Evolutionary conservation across 1,140 invertebrate genomes (phyloP), one percentile per base, ranked within the genome.

Genomic region (Helicoverpa armigera): DNA sequence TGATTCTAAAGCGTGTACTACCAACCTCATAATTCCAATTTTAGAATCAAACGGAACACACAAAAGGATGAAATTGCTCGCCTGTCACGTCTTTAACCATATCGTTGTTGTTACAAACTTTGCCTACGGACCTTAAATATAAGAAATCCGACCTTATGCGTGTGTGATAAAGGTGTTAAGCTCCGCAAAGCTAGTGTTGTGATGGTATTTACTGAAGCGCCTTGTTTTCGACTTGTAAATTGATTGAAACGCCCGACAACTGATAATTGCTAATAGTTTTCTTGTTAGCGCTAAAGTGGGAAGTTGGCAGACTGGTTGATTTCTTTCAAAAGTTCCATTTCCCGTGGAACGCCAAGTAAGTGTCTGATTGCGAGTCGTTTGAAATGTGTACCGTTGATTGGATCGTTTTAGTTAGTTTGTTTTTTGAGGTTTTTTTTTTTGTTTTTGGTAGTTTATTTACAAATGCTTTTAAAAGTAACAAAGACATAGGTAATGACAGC

Each of bases 261-360:
- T 90, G 90, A 91, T 92, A 92, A 93, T 92, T 91, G 88, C 88
- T 91, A 88, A 87, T 89, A 89, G 90, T 90, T 91, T 91, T 90
- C 90, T 91, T 89, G 88, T 92, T 93, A 91, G 78, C 83, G 83
- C 82, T 65, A 80, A 83, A 87, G 85, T 85, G 83, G 74, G 72
- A 88, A 91, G 87, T 91, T 92, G 76, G 74, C 60, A 86, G 89
- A 87, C 87, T 86, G 82, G 78, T 87, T 86, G 82, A 87, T 87
- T 85, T 85, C 83, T 85, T 85, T 83, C 74, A 54, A 70, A 65
- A 81, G 78, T 86, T 87, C 83, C 80, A 83, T 80, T 86, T 82
- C 82, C 76, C 69, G 79, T 81, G 82, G 82, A 82, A 86, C 83
- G 76, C 83, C 83, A 83, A 78, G 82, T 84, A 86, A 85, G 84